These are phyloP conservation scores for Telmatochromis brichardi DNA, from an alignment of 2,113 vertebrate species.

Conservation along the genomic window DNA sequence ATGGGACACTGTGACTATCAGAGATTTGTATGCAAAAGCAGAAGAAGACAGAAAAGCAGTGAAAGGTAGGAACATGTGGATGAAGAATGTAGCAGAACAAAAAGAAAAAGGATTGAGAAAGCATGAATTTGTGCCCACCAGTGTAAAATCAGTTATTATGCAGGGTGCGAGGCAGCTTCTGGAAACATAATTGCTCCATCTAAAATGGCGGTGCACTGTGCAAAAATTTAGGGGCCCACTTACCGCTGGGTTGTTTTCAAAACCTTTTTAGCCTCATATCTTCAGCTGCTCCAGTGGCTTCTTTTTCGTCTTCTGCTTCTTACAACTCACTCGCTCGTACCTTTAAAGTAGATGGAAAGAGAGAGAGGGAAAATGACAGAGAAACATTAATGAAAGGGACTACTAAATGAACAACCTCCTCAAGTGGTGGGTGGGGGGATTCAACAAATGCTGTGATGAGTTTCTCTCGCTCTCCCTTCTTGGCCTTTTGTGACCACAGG, in stretches of 20 bases:
- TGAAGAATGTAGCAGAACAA: neutral
- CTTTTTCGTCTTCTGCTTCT: slow-evolving; percentile 37
- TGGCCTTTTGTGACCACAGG: slow-evolving; percentile 51
- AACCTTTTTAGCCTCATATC: slow-evolving; percentile 73
- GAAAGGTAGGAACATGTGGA: neutral
- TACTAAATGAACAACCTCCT: slow-evolving; percentile 59
- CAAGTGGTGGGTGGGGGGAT: slow-evolving; percentile 46
- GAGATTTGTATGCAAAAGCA: neutral
- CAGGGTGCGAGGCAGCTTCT: neutral
- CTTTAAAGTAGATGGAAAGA: slow-evolving; percentile 52
- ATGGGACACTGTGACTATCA: neutral
- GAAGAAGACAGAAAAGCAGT: neutral
- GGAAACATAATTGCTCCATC: neutral
- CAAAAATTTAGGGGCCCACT: slow-evolving; percentile 22
- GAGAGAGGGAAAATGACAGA: slow-evolving; percentile 50
- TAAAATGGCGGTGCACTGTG: slow-evolving; percentile 7
- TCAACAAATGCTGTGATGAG: slow-evolving; percentile 35
- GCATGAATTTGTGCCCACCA: neutral
- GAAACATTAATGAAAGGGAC: slow-evolving; percentile 71
- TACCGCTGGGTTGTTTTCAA: slow-evolving; percentile 70
- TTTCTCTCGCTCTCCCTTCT: slow-evolving; percentile 11
- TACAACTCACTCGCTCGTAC: slow-evolving; percentile 37
- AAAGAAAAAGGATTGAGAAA: neutral
- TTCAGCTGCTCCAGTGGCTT: slow-evolving; percentile 50
- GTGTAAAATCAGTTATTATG: neutral